These are phyloP conservation scores for Protobothrops flavoviridis DNA, from an alignment of 2,113 vertebrate genomes.

Conservation along the genomic window DNA sequence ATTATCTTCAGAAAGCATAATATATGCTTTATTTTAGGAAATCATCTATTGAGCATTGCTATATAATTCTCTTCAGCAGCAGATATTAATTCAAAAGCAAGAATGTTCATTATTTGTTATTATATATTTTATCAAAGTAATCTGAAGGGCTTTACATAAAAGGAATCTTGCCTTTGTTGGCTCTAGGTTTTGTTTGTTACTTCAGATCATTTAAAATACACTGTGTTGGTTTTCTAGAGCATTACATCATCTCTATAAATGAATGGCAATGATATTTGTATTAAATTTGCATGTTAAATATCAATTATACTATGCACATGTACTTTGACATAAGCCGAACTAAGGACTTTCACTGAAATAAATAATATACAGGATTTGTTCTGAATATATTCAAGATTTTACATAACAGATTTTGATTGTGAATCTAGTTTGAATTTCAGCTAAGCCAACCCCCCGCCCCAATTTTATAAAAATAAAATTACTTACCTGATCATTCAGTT, in stretches of 20 bases:
- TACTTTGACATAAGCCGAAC: not conserved
- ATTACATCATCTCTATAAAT: not conserved
- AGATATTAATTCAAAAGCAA: not conserved
- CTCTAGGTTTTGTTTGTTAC: not conserved
- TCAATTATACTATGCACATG: not conserved
- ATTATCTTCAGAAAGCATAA: not conserved
- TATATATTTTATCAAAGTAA: not conserved
- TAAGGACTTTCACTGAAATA: not conserved
- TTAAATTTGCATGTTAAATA: not conserved
- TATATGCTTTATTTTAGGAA: not conserved
- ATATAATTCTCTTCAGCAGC: not conserved
- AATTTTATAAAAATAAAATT: slow-evolving; percentile 4
- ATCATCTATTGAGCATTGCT: not conserved
- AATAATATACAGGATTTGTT: not conserved
- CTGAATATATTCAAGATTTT: not conserved
- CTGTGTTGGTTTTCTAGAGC: not conserved
- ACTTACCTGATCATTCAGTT: slow-evolving; percentile 96
- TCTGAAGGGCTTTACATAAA: not conserved
- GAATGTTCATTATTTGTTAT: not conserved
- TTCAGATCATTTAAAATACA: not conserved
- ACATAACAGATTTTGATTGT: not conserved
- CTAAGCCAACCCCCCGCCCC: not conserved
- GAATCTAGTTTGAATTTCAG: not conserved
- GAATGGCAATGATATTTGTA: not conserved
- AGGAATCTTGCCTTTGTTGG: not conserved